Percentiles rank a stretch among this genome's conserved stretches.
Evolutionary conservation across 2,113 vertebrate genomes (phyloP).

Genomic region (Prunella fulvescens): DNA sequence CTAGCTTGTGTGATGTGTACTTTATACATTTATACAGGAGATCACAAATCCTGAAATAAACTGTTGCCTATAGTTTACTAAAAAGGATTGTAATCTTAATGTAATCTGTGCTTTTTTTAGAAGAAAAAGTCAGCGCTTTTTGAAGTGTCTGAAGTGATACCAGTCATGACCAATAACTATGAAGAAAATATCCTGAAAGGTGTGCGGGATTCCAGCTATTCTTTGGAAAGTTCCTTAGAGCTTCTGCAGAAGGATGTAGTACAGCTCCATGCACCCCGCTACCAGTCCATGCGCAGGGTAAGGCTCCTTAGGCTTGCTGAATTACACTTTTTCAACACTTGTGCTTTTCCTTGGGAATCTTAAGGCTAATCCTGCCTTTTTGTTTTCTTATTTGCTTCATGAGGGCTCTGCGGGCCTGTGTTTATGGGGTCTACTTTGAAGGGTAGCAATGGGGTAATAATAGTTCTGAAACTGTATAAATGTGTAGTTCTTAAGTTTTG

Average conservation of each 20-base stretch:
- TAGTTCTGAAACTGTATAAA: neutral
- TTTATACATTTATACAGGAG: neutral
- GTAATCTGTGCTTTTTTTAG: constrained; percentile 55
- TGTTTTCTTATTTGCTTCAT: neutral
- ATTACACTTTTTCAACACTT: neutral
- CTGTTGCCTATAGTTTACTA: neutral
- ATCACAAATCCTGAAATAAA: neutral
- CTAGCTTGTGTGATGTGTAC: rapidly evolving
- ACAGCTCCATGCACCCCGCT: constrained; percentile 97
- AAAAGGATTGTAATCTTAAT: neutral
- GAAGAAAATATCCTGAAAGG: constrained; percentile 99
- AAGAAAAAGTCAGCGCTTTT: constrained; percentile 99
- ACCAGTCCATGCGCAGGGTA: constrained; percentile 99
- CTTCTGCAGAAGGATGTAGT: constrained; percentile 98
- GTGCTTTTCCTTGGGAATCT: neutral
- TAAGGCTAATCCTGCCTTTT: neutral
- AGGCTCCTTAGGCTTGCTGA: neutral
- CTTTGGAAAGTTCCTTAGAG: constrained; percentile 96
- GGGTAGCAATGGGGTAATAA: neutral
- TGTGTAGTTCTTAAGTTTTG: neutral
- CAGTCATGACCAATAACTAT: constrained; percentile 99
- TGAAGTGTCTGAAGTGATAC: constrained; percentile 98
- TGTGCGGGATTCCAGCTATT: constrained; percentile 95
- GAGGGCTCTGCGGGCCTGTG: neutral
- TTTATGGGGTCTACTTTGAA: neutral